Evolutionary conservation across 2,113 vertebrate species (phyloP), one percentile per base, ranked within the genome.

Genomic region (Platysteira castanea): DNA sequence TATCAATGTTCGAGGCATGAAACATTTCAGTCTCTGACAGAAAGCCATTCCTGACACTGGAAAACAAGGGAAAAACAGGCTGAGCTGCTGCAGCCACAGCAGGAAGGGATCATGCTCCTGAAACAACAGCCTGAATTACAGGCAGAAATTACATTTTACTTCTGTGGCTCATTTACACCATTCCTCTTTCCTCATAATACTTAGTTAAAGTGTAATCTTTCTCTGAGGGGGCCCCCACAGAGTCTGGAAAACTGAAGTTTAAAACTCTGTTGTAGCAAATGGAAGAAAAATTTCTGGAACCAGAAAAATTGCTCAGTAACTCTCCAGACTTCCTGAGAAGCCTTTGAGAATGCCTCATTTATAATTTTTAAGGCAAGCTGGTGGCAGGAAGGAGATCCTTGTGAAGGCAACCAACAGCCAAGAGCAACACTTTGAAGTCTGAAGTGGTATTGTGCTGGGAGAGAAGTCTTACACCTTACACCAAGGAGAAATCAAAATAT

Each of bases 141-240:
- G 52, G 10, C 27, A 92, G 63, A 91, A 92, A 79, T 73, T 56
- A 41, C 9, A 26, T 93, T 79, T 93, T 57, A 64, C 22, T 80
- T 80, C 82, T 14, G 0, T 30, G 20, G 17, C 22, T 93, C 26
- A 13, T 37, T 93, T 56, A 69, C 0, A 0, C 10, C 9, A 59
- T n/a, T 63, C 69, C 28, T 71, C 37, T 71, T 85, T 71, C 46
- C 50, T 63, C 44, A 33, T 60, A 59, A 64, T 60, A 78, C 77
- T 84, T 65, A 65, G 56, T 61, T 79, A 69, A 71, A 84, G 11
- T 35, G 31, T 39, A 77, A 41, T 42, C 41, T 80, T 89, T 23
- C 74, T 89, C 63, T 87, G 61, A 78, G 53, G 23, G 17, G 6
- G 1, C 1, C 7, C 37, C 8, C n/a, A 37, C 7, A 5, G 37